Conservation (phyloP, 2,113 vertebrate species). For the Caloenas nicobarica region DNA sequence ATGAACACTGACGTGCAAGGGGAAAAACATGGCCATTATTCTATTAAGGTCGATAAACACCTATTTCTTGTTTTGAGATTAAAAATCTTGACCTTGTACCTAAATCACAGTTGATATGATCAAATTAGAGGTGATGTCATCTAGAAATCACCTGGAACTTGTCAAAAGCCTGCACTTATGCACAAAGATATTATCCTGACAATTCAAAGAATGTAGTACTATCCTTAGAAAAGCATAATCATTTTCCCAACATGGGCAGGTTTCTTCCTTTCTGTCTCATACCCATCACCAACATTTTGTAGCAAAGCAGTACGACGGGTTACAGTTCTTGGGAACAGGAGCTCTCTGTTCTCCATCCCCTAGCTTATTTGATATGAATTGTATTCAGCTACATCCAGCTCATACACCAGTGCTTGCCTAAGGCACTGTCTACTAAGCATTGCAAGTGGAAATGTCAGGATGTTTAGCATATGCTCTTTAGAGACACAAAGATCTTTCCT, state of each 20-base stretch:
- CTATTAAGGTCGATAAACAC: not conserved
- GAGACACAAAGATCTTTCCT: slow-evolving; percentile 33
- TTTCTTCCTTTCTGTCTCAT: not conserved
- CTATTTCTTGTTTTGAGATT: not conserved
- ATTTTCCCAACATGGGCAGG: not conserved
- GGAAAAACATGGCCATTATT: not conserved
- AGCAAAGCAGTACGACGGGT: not conserved
- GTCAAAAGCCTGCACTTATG: not conserved
- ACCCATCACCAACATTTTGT: not conserved
- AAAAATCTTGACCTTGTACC: not conserved
- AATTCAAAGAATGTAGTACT: not conserved
- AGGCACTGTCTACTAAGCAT: not conserved
- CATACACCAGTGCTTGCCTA: not conserved
- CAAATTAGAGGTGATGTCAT: not conserved
- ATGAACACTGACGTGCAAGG: not conserved
- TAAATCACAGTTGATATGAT: not conserved
- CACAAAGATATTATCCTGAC: not conserved
- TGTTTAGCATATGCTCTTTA: slow-evolving; percentile 48
- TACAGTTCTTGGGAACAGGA: not conserved
- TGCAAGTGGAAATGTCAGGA: slow-evolving; percentile 48
- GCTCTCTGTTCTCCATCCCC: not conserved
- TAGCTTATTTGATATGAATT: slow-evolving; percentile 4
- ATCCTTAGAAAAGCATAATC: not conserved
- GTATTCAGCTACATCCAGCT: not conserved
- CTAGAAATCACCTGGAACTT: not conserved